Conservation (phyloP, 2,888 invertebrate genomes). For the Pachydiplax longipennis region DNA sequence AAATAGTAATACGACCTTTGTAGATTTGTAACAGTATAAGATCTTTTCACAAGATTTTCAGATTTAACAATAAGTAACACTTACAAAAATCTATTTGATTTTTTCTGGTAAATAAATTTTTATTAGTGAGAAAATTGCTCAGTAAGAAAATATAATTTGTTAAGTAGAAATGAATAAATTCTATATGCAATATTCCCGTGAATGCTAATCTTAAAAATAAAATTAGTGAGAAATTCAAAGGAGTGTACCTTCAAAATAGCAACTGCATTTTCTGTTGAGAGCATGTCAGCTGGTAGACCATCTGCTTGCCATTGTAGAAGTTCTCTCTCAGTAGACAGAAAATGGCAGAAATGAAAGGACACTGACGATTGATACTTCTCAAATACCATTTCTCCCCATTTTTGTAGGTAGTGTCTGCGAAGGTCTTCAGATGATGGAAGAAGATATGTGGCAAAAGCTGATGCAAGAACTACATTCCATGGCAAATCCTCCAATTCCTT, state of each 20-base stretch:
- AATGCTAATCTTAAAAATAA: background rate
- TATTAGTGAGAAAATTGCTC: too few relatives aligned
- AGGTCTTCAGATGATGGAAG: slow-evolving; percentile 74
- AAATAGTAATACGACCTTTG: too few relatives aligned
- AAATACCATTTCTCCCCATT: slow-evolving; percentile 58
- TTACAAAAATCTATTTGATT: too few relatives aligned
- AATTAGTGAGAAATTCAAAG: background rate
- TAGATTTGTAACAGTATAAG: too few relatives aligned
- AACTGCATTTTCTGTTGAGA: slow-evolving; percentile 83
- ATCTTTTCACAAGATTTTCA: too few relatives aligned
- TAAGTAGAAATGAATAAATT: background rate
- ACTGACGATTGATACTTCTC: slow-evolving; percentile 53
- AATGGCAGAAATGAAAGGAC: slow-evolving; percentile 65
- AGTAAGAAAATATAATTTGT: too few relatives aligned
- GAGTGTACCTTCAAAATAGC: slow-evolving; percentile 73
- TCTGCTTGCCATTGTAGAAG: slow-evolving; percentile 86
- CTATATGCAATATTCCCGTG: background rate
- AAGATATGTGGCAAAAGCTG: slow-evolving; percentile 81
- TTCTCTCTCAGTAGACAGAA: slow-evolving; percentile 74
- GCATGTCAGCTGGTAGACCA: slow-evolving; percentile 79
- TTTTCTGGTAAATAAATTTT: too few relatives aligned
- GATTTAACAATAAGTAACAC: too few relatives aligned
- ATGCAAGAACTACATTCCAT: slow-evolving; percentile 72
- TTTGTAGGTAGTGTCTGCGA: slow-evolving; percentile 63
- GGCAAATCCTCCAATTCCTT: slow-evolving; percentile 70